Evolutionary conservation across 2,797 vertebrate species (phyloP).

Genomic region (Pithecia hirsuta): DNA sequence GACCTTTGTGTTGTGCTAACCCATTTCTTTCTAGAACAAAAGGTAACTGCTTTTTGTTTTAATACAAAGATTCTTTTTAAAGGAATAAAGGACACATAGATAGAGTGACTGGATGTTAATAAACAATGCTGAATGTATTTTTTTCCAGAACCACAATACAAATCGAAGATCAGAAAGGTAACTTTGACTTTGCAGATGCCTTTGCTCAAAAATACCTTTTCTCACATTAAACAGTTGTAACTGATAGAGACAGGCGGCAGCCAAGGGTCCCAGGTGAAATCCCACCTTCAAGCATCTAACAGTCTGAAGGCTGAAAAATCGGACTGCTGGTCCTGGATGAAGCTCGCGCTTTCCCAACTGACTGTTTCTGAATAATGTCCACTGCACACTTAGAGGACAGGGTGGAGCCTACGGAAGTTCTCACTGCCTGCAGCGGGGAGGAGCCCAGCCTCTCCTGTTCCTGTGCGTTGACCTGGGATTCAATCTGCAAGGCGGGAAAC

Average conservation of each 20-base stretch:
- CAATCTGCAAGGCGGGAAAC: background rate
- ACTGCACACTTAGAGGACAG: rapidly evolving
- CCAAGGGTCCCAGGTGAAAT: background rate
- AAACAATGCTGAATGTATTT: background rate
- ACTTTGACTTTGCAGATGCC: background rate
- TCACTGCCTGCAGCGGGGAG: background rate
- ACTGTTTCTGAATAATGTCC: background rate
- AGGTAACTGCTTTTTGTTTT: background rate
- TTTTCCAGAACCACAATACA: background rate
- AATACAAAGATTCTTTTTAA: background rate
- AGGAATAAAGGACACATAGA: background rate
- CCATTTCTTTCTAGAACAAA: background rate
- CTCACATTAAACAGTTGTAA: background rate
- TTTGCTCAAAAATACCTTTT: background rate
- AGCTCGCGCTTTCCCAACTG: background rate
- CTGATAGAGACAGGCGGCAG: background rate
- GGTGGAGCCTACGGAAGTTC: background rate
- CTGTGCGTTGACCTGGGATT: background rate
- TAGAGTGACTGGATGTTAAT: background rate
- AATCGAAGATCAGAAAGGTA: background rate
- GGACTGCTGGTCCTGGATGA: background rate
- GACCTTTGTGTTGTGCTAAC: background rate
- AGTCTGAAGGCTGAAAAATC: background rate
- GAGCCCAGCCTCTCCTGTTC: background rate
- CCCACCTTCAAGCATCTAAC: background rate